Percentiles rank a stretch among this genome's conserved stretches.
These are phyloP conservation scores for Argyresthia albistria DNA, from an alignment of 2,888 invertebrate genomes.

Conservation along the genomic window DNA sequence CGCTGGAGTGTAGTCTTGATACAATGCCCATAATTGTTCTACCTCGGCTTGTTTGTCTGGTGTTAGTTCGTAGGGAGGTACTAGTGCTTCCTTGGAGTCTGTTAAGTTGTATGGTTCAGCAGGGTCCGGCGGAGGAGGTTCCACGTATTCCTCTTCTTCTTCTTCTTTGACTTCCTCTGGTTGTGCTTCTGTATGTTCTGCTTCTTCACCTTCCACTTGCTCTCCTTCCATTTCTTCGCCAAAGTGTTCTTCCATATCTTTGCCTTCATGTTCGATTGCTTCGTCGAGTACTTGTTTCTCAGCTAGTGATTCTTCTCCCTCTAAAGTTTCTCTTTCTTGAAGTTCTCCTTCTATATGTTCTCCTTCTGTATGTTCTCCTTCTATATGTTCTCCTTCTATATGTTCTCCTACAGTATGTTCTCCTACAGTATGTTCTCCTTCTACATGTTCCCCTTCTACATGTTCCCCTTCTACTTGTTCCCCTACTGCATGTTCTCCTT, in stretches of 20 bases:
- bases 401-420: conserved; percentile 3
- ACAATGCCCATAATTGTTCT: conserved; percentile 50
- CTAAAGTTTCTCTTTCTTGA: conserved; percentile 22
- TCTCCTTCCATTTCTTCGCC: conserved; percentile 12
- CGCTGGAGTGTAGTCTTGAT: conserved; percentile 53
- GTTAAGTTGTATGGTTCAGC: conserved; percentile 46
- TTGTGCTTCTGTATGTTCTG: conserved; percentile 16
- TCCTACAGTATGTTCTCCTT: conserved; percentile 14
- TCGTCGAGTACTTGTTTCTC: not conserved
- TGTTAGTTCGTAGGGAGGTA: conserved; percentile 39
- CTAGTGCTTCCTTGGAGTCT: conserved; percentile 48
- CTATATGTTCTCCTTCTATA: conserved; percentile 17
- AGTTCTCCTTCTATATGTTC: conserved; percentile 7
- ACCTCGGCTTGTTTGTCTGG: conserved; percentile 55
- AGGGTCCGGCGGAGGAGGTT: conserved; percentile 54
- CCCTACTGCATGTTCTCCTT: conserved; percentile 8
- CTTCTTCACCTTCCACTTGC: conserved; percentile 19
- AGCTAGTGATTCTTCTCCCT: conserved; percentile 12
- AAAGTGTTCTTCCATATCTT: conserved; percentile 12
- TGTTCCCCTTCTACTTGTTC: conserved; percentile 14
- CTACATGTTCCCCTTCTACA: conserved; percentile 16
- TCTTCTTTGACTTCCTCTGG: conserved; percentile 29
- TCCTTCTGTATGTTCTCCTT: conserved; percentile 9
- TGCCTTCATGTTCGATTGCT: conserved; percentile 17
- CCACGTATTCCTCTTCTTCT: conserved; percentile 38